Conservation (phyloP, 2,888 invertebrate species). For the Andrena haemorrhoa region DNA sequence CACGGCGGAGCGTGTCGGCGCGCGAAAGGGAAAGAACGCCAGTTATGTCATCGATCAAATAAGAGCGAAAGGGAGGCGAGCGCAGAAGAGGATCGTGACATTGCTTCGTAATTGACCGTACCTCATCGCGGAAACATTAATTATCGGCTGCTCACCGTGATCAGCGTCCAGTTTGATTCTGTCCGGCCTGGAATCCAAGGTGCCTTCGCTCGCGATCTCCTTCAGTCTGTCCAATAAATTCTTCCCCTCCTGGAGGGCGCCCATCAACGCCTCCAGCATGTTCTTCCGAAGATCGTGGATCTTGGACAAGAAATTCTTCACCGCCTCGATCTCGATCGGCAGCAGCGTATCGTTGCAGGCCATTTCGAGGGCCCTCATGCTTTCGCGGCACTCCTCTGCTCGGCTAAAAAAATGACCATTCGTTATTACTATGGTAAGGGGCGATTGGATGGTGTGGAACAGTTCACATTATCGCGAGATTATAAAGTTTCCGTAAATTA, state of each 20-base stretch:
- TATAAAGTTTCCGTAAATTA: no score
- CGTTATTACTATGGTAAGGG: not conserved
- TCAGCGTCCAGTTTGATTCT: slow-evolving; percentile 86
- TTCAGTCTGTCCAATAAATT: slow-evolving; percentile 90
- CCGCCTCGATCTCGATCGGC: slow-evolving; percentile 90
- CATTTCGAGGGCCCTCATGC: slow-evolving; percentile 89
- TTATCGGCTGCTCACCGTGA: slow-evolving; percentile 72
- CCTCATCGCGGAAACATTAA: slow-evolving; percentile 33
- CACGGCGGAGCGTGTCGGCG: slow-evolving; percentile 22
- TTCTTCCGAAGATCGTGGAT: slow-evolving; percentile 90
- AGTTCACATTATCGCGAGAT: no score
- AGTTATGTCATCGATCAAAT: slow-evolving; percentile 52
- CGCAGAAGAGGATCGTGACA: slow-evolving; percentile 15
- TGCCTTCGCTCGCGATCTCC: slow-evolving; percentile 90
- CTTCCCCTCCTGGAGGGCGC: slow-evolving; percentile 93
- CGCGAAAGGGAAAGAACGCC: slow-evolving; percentile 33
- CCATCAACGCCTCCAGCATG: slow-evolving; percentile 91
- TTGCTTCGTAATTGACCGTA: slow-evolving; percentile 7
- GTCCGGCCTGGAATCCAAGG: slow-evolving; percentile 91
- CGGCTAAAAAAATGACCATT: slow-evolving; percentile 83
- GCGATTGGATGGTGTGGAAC: no score
- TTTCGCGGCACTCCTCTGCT: slow-evolving; percentile 89
- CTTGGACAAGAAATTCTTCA: slow-evolving; percentile 89
- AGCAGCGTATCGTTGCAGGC: slow-evolving; percentile 89
- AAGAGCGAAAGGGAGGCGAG: slow-evolving; percentile 41